Base-by-base conservation (phyloP, 2,113 vertebrate species). In the Rhinoptilus africanus region DNA sequence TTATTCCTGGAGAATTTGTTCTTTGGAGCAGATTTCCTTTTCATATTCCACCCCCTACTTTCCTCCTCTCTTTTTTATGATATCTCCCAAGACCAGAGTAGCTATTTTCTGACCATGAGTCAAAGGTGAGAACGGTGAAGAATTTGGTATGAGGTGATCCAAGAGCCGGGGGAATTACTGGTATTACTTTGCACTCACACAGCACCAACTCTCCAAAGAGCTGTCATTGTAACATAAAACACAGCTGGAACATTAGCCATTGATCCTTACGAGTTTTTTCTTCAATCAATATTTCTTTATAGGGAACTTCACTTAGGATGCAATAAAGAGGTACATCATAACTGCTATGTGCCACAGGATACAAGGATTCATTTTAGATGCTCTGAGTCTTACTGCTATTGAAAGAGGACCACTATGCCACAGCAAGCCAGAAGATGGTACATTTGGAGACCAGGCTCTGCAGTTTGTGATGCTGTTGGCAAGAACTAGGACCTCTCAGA, bases 201-300 rank as follows among this genome's bases (percentile, higher is more conserved):
- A 67, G 72, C 59, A 88, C 59, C 90, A 92, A 67, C 76, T 91
- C 93, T 96, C 94, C 50, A 79, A 90, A 96, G 95, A 92, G 88
- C 88, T 94, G 90, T 96, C 83, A 92, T 64, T 84, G 60, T 91
- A 88, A 60, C 92, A 91, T 81, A 94, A 95, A 91, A 59, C 88
- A 92, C 88, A 92, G 88, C 56, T 94, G 96, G 85, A 95, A 92
- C 50, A 92, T 79, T 92, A 96, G 75, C 56, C 93, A 95, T 95
- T 96, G 90, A 96, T 94, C 64, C 72, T 96, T 96, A 95, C 77
- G 90, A 96, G 88, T 80, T 95, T 94, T 86, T 92, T 18, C 75
- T 88, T 81, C 85, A 92, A 92, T 96, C 95, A 84, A 92, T 97
- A 92, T 88, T 94, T 94, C 93, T 96, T 96, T 94, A 93, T 86